Percentiles rank a stretch among this genome's conserved stretches.
Conservation (phyloP, 2,888 invertebrate genomes). For the Heliconius ismenius region DNA sequence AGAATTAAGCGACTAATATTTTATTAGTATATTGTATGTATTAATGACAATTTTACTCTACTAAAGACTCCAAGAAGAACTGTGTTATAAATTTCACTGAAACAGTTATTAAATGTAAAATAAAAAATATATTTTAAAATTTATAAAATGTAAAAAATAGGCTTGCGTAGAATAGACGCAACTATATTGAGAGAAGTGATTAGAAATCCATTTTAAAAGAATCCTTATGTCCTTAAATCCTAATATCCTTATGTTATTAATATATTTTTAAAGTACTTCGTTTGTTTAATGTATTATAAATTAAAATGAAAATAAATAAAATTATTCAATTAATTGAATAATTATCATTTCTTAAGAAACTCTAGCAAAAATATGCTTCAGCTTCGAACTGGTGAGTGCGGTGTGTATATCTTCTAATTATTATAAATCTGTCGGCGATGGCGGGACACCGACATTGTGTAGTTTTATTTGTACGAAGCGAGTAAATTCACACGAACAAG, state of each 20-base stretch:
- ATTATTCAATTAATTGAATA: no score
- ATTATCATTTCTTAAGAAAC: no score
- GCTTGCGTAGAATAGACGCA: not conserved
- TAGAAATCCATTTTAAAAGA: not conserved
- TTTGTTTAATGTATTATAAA: no score
- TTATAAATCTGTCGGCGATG: conserved; percentile 76
- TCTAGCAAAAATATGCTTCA: not conserved
- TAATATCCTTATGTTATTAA: not conserved
- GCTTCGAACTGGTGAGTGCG: conserved; percentile 26
- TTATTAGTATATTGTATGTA: no score
- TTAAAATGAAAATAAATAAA: no score
- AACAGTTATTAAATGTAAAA: not conserved
- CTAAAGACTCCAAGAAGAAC: not conserved
- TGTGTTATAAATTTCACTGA: not conserved
- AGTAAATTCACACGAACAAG: conserved; percentile 70
- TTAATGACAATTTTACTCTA: no score
- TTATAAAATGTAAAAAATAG: not conserved
- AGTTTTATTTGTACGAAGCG: conserved; percentile 65
- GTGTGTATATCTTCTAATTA: conserved; percentile 72
- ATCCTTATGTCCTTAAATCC: no score
- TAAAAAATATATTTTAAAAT: not conserved
- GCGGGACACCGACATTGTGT: conserved; percentile 61
- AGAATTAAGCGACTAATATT: not conserved
- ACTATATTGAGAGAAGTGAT: no score
- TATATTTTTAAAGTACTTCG: no score